Percentiles rank a stretch among this genome's conserved stretches.
Evolutionary conservation across 2,888 invertebrate genomes (phyloP).

Genomic region (Corbicula japonica): DNA sequence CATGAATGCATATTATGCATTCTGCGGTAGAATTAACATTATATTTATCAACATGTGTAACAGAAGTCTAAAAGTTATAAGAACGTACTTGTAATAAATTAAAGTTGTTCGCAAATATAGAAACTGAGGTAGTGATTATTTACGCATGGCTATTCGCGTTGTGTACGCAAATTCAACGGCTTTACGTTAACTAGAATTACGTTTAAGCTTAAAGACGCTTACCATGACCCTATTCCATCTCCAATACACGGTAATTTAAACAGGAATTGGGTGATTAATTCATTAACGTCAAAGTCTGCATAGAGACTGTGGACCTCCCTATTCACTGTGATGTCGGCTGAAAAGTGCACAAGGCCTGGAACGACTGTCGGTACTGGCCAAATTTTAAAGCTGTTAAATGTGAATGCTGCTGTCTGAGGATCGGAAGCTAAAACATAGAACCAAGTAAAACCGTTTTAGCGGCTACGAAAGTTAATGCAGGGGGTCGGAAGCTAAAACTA

Average conservation of each 20-base stretch:
- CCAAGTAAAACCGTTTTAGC: background rate
- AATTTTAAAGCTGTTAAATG: conserved; percentile 28
- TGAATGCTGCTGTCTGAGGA: conserved; percentile 19
- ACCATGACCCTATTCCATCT: conserved; percentile 41
- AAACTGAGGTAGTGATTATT: no score
- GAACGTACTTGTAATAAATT: no score
- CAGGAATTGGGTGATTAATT: conserved; percentile 5
- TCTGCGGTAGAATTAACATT: no score
- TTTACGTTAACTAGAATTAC: no score
- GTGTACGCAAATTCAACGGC: no score
- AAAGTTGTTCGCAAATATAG: no score
- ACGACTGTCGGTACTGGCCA: conserved; percentile 35
- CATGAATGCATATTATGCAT: no score
- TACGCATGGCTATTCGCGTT: no score
- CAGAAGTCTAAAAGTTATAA: no score
- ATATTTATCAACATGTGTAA: no score
- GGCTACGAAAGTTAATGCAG: no score
- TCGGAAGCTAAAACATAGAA: background rate
- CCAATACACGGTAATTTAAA: conserved; percentile 35
- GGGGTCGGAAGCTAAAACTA: background rate
- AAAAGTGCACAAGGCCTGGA: conserved; percentile 43
- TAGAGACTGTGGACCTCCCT: conserved; percentile 34
- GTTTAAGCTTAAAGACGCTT: no score
- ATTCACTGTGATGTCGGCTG: conserved; percentile 37
- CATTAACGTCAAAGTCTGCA: conserved; percentile 39